Percentiles rank a stretch among this genome's conserved stretches.
Evolutionary conservation across 1,140 invertebrate species (phyloP).

Genomic region (Panagrolaimus sp.): DNA sequence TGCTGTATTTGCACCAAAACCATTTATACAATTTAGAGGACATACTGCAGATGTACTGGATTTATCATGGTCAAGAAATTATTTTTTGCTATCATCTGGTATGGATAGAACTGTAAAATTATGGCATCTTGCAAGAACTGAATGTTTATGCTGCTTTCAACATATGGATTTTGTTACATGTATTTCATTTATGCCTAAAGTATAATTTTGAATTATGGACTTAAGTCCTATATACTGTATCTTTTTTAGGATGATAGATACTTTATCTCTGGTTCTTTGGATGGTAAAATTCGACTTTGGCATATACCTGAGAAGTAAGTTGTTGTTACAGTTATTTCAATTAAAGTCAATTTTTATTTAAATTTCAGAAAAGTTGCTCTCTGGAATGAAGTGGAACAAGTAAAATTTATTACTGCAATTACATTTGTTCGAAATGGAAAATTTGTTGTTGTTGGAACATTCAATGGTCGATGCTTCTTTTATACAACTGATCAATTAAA

Average conservation of each 20-base stretch:
- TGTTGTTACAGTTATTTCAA: slow-evolving; percentile 58
- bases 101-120: slow-evolving; percentile 96
- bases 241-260: slow-evolving; percentile 62
- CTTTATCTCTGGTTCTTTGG: slow-evolving; percentile 63
- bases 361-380: slow-evolving; percentile 64
- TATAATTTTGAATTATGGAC: slow-evolving; percentile 44
- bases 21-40: slow-evolving; percentile 85
- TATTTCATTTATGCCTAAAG: slow-evolving; percentile 90
- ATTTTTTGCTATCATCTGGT: slow-evolving; percentile 90
- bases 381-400: slow-evolving; percentile 90
- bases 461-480: slow-evolving; percentile 95
- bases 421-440: slow-evolving; percentile 96
- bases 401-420: slow-evolving; percentile 84
- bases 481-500: slow-evolving; percentile 94
- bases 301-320: slow-evolving; percentile 88
- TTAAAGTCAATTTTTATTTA: slow-evolving; percentile 13
- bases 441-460: slow-evolving; percentile 81
- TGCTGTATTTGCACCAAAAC: slow-evolving; percentile 78
- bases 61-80: slow-evolving; percentile 93
- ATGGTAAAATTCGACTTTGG: slow-evolving; percentile 81
- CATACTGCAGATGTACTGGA: slow-evolving; percentile 93
- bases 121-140: slow-evolving; percentile 92
- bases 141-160: slow-evolving; percentile 96
- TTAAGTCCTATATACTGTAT: slow-evolving; percentile 30
- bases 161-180: slow-evolving; percentile 98